Conservation (phyloP, 2,113 vertebrate species). For the Mola mola region DNA sequence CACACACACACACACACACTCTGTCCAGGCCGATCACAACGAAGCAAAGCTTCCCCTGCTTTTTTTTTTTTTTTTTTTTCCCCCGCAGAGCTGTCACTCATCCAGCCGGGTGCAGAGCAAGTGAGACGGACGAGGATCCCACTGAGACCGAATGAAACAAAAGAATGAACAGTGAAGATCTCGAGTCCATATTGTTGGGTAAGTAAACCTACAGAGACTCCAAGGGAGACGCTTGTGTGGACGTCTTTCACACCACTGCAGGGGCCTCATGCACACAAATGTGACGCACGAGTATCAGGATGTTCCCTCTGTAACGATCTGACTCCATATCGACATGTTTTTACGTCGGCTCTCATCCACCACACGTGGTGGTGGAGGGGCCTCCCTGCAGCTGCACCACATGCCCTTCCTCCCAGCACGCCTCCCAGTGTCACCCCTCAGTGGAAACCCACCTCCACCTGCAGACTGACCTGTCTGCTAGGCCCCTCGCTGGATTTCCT, state of each 20-base stretch:
- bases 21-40: conserved; percentile 11
- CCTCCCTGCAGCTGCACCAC: conserved; percentile 12
- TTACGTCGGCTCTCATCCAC: conserved; percentile 30
- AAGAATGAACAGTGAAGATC: conserved; percentile 53
- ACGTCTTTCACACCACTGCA: conserved; percentile 6
- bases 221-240: conserved; percentile 4
- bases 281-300: conserved; percentile 15
- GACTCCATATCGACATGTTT: conserved; percentile 11
- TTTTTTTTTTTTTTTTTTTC: conserved; percentile 49
- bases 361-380: conserved; percentile 12
- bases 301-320: conserved; percentile 10
- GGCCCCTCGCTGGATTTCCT: conserved; percentile 50
- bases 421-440: conserved; percentile 18
- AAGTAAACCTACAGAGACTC: background rate
- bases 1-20: conserved; percentile 23
- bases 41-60: conserved; percentile 41
- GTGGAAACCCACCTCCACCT: conserved; percentile 61
- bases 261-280: conserved; percentile 7
- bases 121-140: conserved; percentile 49
- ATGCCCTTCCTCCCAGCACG: conserved; percentile 26
- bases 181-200: conserved; percentile 4
- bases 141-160: conserved; percentile 50
- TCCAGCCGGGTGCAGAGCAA: conserved; percentile 37
- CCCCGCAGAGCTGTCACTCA: conserved; percentile 54
- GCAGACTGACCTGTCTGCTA: conserved; percentile 39